These are phyloP conservation scores for Erebia palarica DNA, from an alignment of 2,888 invertebrate genomes.

Conservation along the genomic window DNA sequence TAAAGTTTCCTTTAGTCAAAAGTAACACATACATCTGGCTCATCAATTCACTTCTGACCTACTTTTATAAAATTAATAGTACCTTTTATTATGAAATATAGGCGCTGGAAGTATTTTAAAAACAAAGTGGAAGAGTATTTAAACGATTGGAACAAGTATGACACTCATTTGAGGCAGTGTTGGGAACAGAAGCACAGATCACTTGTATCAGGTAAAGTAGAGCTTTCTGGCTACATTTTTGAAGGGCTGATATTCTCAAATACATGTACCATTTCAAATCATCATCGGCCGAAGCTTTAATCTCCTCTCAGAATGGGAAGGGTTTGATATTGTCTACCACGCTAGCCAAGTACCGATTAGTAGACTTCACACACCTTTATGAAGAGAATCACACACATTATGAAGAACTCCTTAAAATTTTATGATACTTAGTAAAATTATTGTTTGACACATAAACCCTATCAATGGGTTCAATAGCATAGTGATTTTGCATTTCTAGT, in stretches of 20 bases:
- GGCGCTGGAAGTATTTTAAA: conserved; percentile 65
- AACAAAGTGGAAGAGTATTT: conserved; percentile 56
- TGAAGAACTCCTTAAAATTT: too few species aligned
- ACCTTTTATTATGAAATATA: conserved; percentile 36
- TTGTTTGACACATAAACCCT: too few species aligned
- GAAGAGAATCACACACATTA: too few species aligned
- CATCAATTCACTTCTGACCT: neutral
- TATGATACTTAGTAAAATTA: too few species aligned
- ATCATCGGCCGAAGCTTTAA: too few species aligned
- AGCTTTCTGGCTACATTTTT: neutral
- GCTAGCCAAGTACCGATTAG: too few species aligned
- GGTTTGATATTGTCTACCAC: too few species aligned
- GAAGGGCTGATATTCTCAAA: too few species aligned
- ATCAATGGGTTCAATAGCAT: neutral
- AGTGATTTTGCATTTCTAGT: too few species aligned
- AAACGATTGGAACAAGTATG: conserved; percentile 66
- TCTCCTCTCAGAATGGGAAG: too few species aligned
- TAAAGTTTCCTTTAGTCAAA: neutral
- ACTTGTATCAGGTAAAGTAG: conserved; percentile 56
- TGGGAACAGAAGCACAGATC: conserved; percentile 65
- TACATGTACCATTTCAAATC: too few species aligned
- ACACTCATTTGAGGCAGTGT: conserved; percentile 57
- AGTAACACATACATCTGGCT: neutral
- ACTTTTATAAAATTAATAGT: neutral
- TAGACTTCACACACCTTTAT: too few species aligned